Evolutionary conservation across 2,113 vertebrate genomes (phyloP).

Genomic region (Gasterosteus nipponicus): DNA sequence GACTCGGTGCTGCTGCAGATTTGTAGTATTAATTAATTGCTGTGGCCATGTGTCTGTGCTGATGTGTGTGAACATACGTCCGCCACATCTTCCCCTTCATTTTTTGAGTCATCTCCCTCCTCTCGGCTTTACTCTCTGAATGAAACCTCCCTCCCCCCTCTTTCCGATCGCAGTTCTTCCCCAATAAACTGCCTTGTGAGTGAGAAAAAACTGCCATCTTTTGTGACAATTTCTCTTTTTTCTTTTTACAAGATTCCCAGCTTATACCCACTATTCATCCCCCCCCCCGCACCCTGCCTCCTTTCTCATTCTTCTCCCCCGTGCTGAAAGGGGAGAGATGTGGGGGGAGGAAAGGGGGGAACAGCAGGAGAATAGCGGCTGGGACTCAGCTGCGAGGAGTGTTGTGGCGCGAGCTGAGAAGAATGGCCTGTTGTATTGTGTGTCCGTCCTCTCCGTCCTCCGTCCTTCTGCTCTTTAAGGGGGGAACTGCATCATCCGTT

Average conservation of each 20-base stretch:
- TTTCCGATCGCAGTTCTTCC: neutral
- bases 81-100: slow-evolving; percentile 34
- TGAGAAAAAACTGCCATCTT: slow-evolving; percentile 25
- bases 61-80: slow-evolving; percentile 26
- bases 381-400: slow-evolving; percentile 82
- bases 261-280: slow-evolving; percentile 54
- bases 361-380: slow-evolving; percentile 78
- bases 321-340: slow-evolving; percentile 64
- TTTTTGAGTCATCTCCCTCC: slow-evolving; percentile 18
- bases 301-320: slow-evolving; percentile 42
- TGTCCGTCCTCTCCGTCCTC: slow-evolving; percentile 57
- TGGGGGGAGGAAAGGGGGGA: slow-evolving; percentile 63
- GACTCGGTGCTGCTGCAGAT: slow-evolving; percentile 55
- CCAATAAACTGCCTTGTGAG: slow-evolving; percentile 27
- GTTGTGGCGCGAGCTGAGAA: slow-evolving; percentile 78
- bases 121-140: slow-evolving; percentile 30
- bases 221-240: slow-evolving; percentile 11
- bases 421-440: slow-evolving; percentile 87
- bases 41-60: slow-evolving; percentile 49
- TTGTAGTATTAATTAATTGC: slow-evolving; percentile 57
- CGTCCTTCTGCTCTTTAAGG: slow-evolving; percentile 49
- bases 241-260: slow-evolving; percentile 61
- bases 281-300: neutral
- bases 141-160: neutral
- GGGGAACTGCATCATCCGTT: slow-evolving; percentile 55